Conservation (phyloP, 2,797 vertebrate species). For the Bradypodion ventrale region DNA sequence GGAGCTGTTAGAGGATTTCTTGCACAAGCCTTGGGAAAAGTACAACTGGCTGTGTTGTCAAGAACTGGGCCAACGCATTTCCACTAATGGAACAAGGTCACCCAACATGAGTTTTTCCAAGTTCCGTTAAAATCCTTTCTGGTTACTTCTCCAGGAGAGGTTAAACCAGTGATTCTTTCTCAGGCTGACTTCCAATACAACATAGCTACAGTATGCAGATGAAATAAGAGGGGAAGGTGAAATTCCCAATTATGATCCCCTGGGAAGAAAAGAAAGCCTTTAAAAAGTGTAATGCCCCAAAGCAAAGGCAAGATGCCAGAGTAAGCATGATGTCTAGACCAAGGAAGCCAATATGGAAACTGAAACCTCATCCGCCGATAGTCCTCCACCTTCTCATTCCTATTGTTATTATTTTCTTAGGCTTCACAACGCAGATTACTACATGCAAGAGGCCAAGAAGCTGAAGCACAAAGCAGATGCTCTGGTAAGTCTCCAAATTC, state of each 20-base stretch:
- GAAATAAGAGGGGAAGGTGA: not conserved
- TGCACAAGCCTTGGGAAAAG: no score
- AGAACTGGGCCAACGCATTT: no score
- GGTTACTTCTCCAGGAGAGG: no score
- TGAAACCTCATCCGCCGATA: not conserved
- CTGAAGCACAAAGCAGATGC: conserved; percentile 97
- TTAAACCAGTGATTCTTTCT: no score
- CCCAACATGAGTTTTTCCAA: no score
- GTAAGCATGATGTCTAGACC: not conserved
- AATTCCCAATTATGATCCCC: not conserved
- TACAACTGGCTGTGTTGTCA: no score
- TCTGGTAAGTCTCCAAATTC: conserved; percentile 80
- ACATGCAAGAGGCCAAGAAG: conserved; percentile 98
- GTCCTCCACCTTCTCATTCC: not conserved
- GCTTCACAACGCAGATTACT: conserved; percentile 93
- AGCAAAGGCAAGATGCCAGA: not conserved
- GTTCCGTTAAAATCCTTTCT: no score
- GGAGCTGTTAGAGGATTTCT: no score
- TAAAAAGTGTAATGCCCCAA: not conserved
- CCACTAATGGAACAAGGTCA: no score
- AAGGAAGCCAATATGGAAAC: not conserved
- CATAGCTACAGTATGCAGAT: no score
- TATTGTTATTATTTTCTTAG: conserved; percentile 70
- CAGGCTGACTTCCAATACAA: no score
- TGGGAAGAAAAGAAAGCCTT: not conserved